Percentiles rank a stretch among this genome's conserved stretches.
phyloP scores from a whole-genome alignment of 1,140 invertebrate species.

The Thereuonema tuberculata region DNA sequence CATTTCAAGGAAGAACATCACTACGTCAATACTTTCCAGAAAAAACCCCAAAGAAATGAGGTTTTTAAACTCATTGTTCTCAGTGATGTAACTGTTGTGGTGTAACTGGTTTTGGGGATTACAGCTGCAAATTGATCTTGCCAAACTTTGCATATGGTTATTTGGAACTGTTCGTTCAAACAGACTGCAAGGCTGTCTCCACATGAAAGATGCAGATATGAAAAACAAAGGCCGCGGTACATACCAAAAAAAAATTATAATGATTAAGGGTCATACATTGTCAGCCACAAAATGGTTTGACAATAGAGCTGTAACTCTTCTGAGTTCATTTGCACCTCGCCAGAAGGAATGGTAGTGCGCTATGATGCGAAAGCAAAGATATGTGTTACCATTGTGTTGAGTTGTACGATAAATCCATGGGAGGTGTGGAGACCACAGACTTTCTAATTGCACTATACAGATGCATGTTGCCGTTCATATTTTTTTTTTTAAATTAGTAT shows the following conservation, averaged over 20 bases:
- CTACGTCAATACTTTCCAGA: slow-evolving; percentile 9
- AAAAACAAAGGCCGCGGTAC: background rate
- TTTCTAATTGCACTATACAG: background rate
- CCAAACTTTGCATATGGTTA: background rate
- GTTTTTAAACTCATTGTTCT: slow-evolving; percentile 6
- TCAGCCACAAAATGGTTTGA: background rate
- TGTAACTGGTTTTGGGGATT: background rate
- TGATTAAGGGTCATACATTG: background rate
- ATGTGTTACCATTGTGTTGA: background rate
- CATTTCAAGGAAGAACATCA: slow-evolving; percentile 5
- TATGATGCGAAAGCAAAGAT: background rate
- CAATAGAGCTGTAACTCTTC: background rate
- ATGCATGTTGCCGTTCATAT: background rate
- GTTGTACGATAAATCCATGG: slow-evolving; percentile 2
- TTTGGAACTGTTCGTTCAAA: background rate
- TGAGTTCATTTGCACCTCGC: background rate
- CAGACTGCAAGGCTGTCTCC: background rate
- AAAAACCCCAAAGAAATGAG: slow-evolving; percentile 10
- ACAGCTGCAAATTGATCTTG: background rate
- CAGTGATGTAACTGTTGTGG: slow-evolving; percentile 2
- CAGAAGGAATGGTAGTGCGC: background rate
- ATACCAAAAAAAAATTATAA: background rate
- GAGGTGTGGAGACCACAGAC: background rate
- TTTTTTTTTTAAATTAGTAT: background rate
- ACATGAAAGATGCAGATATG: background rate